phyloP scores from a whole-genome alignment of 2,888 invertebrate species.

The Spisula solida region DNA sequence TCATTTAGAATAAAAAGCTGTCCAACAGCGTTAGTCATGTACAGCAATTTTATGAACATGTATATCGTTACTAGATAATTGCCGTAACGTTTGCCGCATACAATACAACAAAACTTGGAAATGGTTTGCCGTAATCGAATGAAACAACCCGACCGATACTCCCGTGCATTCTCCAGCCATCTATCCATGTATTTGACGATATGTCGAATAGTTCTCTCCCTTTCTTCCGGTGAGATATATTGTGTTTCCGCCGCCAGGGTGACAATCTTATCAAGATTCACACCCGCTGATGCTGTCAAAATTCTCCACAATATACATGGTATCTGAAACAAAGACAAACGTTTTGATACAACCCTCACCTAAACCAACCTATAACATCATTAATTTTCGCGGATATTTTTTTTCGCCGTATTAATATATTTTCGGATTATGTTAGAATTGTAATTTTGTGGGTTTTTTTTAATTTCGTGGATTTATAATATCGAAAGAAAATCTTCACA shows the following conservation, averaged over 20 bases:
- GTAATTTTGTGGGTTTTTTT: no score
- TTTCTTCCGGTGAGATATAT: slow-evolving; percentile 87
- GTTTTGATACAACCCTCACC: neutral
- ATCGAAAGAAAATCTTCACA: no score
- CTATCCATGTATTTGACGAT: slow-evolving; percentile 88
- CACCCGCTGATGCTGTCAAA: slow-evolving; percentile 84
- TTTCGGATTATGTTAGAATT: no score
- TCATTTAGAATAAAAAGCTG: slow-evolving; percentile 88
- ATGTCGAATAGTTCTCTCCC: slow-evolving; percentile 87
- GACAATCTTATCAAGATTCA: slow-evolving; percentile 87
- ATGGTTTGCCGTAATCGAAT: slow-evolving; percentile 86
- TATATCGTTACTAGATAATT: slow-evolving; percentile 88
- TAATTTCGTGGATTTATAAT: no score
- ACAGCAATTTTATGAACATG: slow-evolving; percentile 88
- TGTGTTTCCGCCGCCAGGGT: slow-evolving; percentile 88
- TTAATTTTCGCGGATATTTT: neutral
- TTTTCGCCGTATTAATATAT: no score
- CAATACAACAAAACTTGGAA: slow-evolving; percentile 86
- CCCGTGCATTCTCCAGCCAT: slow-evolving; percentile 87
- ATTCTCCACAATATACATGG: slow-evolving; percentile 88
- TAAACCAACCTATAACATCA: neutral
- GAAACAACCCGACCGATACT: slow-evolving; percentile 87
- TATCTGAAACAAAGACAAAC: slow-evolving; percentile 69
- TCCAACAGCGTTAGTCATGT: slow-evolving; percentile 88
- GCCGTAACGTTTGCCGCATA: slow-evolving; percentile 87